Base-by-base conservation (phyloP, 2,797 vertebrate species). In the Pteropus rufus region DNA sequence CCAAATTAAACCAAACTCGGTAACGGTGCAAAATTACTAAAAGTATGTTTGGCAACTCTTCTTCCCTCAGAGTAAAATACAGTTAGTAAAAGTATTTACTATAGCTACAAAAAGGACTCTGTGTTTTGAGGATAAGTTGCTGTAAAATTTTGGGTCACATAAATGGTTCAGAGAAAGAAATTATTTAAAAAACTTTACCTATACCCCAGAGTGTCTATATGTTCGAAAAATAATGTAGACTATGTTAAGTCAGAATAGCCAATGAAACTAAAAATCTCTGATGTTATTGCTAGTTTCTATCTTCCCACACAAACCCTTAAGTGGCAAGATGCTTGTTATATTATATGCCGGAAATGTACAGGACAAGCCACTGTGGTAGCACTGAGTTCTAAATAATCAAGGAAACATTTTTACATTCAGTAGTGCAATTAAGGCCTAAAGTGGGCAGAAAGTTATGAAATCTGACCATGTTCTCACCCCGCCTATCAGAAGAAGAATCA, bases 221-320 rank as follows among this genome's bases (percentile, higher is more conserved):
- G 95, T 96, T 95, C 80, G 95, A 98, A 97, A 97, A 89, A 97
- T 56, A 98, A 97, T 6, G 5, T 70, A 93, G 10, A 39, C 12
- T 31, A 96, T 3, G 95, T 80, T 89, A 96, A 64, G 79, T 11
- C 34, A n/a, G 46, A 89, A 65, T 16, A 84, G 54, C n/a, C 10
- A 91, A 97, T 7, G 69, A 80, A 73, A 94, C 81, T 92, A 56
- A 97, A 97, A 98, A 97, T 97, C 97, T 95, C 97, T 98, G 94
- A 95, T 97, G 96, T 98, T 93, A 95, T 0, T 49, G 93, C 89
- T 92, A 39, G 89, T 86, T 94, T 62, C 44, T 91, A 96, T 97
- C 97, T 98, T 98, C 67, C 90, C 95, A 89, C 39, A 85, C 21
- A 73, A 97, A 72, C 64, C 41, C 54, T 93, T 75, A 89, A 73